These are phyloP conservation scores for Ennomos erosarius DNA, from an alignment of 2,888 invertebrate genomes.

Conservation along the genomic window DNA sequence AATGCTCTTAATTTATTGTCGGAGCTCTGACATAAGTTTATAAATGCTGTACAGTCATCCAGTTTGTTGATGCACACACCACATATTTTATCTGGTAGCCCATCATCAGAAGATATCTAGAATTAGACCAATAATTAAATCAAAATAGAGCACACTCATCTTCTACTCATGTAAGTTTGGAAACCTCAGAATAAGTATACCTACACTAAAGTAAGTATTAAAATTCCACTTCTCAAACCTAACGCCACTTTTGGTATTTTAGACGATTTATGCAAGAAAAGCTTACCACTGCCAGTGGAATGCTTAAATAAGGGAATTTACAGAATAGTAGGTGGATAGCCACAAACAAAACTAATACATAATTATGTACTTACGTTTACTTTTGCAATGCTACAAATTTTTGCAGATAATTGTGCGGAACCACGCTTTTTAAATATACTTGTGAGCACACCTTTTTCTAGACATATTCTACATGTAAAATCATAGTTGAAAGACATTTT, in stretches of 20 bases:
- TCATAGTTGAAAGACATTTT: conserved; percentile 31
- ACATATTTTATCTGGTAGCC: conserved; percentile 68
- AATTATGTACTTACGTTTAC: conserved; percentile 58
- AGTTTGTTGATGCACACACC: conserved; percentile 59
- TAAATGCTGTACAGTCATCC: conserved; percentile 64
- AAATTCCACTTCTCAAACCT: too few relatives aligned
- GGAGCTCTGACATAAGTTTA: conserved; percentile 61
- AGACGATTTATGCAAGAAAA: too few relatives aligned
- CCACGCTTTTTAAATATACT: conserved; percentile 59
- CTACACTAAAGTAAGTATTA: too few relatives aligned
- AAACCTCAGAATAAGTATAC: too few relatives aligned
- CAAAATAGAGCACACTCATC: too few relatives aligned
- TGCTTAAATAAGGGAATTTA: too few relatives aligned
- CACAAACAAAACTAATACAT: too few relatives aligned
- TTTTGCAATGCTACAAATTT: conserved; percentile 66
- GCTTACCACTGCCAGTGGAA: too few relatives aligned
- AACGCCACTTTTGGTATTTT: too few relatives aligned
- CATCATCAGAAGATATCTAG: conserved; percentile 69
- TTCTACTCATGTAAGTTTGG: too few relatives aligned
- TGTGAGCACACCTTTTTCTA: conserved; percentile 49
- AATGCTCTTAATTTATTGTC: conserved; percentile 58
- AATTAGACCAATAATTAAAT: neutral
- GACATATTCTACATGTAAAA: conserved; percentile 65
- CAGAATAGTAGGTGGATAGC: too few relatives aligned
- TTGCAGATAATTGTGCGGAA: conserved; percentile 55